These are phyloP conservation scores for Apostichopus parvimensis DNA, from an alignment of 35 echinoderm and acorn worm genomes.

Conservation along the genomic window DNA sequence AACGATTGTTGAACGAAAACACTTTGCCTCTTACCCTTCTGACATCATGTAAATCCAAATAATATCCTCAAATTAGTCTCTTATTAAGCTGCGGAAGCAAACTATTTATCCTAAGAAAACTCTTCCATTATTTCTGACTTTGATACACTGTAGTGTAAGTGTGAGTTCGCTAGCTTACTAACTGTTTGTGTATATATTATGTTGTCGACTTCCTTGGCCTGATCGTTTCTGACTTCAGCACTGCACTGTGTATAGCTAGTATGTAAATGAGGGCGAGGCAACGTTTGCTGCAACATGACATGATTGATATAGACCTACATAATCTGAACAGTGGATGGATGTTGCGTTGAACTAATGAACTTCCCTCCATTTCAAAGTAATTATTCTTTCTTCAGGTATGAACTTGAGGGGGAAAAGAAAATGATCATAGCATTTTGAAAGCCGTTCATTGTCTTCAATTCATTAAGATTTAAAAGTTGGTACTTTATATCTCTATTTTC, in stretches of 20 bases:
- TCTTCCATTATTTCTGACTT: constrained; percentile 17
- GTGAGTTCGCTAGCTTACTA: neutral
- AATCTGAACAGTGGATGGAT: too few species aligned
- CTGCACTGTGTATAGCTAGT: neutral
- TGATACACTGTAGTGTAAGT: neutral
- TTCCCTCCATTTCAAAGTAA: too few species aligned
- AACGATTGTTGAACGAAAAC: neutral
- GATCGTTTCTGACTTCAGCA: neutral
- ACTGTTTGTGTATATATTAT: neutral
- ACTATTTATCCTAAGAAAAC: neutral
- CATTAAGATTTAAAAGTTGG: too few species aligned
- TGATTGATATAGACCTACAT: too few species aligned
- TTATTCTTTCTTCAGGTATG: too few species aligned
- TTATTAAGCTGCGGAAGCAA: constrained; percentile 14
- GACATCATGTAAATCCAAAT: constrained; percentile 33
- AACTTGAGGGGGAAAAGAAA: too few species aligned
- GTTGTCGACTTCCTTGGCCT: too few species aligned
- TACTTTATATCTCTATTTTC: too few species aligned
- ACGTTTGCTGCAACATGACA: constrained; percentile 14
- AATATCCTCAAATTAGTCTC: constrained; percentile 32
- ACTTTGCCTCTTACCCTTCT: constrained; percentile 19
- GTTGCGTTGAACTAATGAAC: too few species aligned
- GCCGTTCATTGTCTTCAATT: too few species aligned
- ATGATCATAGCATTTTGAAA: too few species aligned
- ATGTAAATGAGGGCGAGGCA: constrained; percentile 53